Conservation (phyloP, 2,888 invertebrate species). For the Blastobasis adustella region DNA sequence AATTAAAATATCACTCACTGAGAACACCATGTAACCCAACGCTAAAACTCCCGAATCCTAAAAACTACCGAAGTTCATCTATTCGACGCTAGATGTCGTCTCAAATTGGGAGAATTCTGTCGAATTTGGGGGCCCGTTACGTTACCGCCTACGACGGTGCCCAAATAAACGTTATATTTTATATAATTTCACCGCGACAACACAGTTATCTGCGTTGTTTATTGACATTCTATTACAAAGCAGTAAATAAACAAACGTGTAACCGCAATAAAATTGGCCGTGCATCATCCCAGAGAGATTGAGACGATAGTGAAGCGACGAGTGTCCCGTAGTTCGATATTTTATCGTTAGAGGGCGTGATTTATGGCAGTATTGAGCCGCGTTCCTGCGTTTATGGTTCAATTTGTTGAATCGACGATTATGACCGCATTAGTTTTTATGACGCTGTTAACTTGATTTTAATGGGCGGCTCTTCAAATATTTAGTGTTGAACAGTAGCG, state of each 20-base stretch:
- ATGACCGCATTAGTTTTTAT: slow-evolving; percentile 58
- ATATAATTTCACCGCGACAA: slow-evolving; percentile 50
- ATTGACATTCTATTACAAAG: slow-evolving; percentile 60
- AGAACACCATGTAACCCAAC: slow-evolving; percentile 9
- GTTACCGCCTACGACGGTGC: slow-evolving; percentile 23
- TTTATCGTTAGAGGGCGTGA: slow-evolving; percentile 56
- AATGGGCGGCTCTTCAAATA: slow-evolving; percentile 53
- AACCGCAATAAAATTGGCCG: slow-evolving; percentile 55
- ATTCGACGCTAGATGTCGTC: slow-evolving; percentile 50
- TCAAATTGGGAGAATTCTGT: not conserved
- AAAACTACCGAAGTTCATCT: slow-evolving; percentile 25
- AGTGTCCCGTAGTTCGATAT: slow-evolving; percentile 44
- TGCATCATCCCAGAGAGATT: slow-evolving; percentile 56
- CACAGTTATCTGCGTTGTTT: slow-evolving; percentile 50
- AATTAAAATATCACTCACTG: not conserved
- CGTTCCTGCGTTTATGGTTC: slow-evolving; percentile 37
- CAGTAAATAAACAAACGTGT: slow-evolving; percentile 58
- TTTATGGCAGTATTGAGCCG: slow-evolving; percentile 50
- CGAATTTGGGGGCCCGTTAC: not conserved
- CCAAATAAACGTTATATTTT: slow-evolving; percentile 36
- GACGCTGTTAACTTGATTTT: slow-evolving; percentile 53
- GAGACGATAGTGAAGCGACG: slow-evolving; percentile 52
- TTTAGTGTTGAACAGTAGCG: slow-evolving; percentile 40
- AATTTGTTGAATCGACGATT: slow-evolving; percentile 55
- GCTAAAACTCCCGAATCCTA: too few species aligned